Percentiles rank a stretch among this genome's conserved stretches.
Conservation (phyloP, 37 sponge, comb jelly and placozoan genomes). For the Oscarella lobularis region DNA sequence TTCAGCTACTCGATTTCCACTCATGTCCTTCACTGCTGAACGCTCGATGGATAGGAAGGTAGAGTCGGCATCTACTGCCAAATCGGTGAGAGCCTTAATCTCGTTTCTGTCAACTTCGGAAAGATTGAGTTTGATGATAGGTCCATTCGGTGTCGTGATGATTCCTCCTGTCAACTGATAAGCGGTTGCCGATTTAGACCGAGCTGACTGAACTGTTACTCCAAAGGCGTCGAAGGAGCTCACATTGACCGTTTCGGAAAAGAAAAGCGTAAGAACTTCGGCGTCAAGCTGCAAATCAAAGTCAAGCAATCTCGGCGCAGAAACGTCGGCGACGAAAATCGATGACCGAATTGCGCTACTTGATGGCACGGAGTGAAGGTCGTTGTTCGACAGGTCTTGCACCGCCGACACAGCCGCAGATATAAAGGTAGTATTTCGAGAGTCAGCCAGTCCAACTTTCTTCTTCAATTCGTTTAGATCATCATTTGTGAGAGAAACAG, state of each 20-base stretch:
- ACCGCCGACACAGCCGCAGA: constrained; percentile 32
- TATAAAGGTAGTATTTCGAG: constrained; percentile 24
- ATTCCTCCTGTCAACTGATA: constrained; percentile 54
- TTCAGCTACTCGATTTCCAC: constrained; percentile 33
- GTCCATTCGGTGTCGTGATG: constrained; percentile 24
- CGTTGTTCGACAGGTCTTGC: constrained; percentile 48
- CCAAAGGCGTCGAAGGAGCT: constrained; percentile 42
- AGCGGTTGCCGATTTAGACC: constrained; percentile 2
- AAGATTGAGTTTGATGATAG: constrained; percentile 26
- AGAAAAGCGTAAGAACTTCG: constrained; percentile 41
- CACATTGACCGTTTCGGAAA: constrained; percentile 70
- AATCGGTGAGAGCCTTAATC: constrained; percentile 40
- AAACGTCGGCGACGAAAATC: constrained; percentile 41
- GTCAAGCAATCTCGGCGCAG: constrained; percentile 34
- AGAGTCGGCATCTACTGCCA: constrained; percentile 43
- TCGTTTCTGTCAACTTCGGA: constrained; percentile 56
- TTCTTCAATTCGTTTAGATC: constrained; percentile 68
- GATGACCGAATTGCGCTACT: constrained; percentile 19
- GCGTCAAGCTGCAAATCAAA: constrained; percentile 55
- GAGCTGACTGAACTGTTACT: constrained; percentile 35
- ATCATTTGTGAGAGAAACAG: constrained; percentile 14
- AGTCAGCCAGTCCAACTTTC: constrained; percentile 20
- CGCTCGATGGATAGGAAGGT: constrained; percentile 34
- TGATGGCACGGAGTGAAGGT: constrained; percentile 14
- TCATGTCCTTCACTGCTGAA: constrained; percentile 28